These are phyloP conservation scores for Gryllus bimaculatus DNA, from an alignment of 1,140 invertebrate genomes.

Conservation along the genomic window DNA sequence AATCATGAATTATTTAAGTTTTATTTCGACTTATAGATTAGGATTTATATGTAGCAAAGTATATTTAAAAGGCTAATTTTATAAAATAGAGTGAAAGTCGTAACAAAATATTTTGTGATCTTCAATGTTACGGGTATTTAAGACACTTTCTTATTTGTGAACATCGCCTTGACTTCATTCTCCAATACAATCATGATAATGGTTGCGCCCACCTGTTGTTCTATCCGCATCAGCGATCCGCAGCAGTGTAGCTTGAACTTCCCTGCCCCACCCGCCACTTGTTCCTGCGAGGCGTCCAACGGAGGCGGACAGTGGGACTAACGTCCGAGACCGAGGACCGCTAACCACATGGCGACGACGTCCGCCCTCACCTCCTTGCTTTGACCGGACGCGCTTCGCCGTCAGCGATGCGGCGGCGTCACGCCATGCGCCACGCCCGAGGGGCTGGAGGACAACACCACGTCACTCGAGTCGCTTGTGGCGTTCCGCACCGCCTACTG, in stretches of 20 bases:
- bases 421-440: too few species aligned
- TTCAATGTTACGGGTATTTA: neutral
- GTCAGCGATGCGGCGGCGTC: too few species aligned
- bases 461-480: neutral
- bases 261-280: too few species aligned
- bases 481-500: neutral
- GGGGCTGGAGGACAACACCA: neutral
- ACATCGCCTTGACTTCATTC: too few species aligned
- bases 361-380: neutral
- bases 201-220: neutral
- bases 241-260: neutral
- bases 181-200: neutral
- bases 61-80: too few species aligned
- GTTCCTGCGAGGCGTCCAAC: too few species aligned
- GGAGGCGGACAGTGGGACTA: too few species aligned
- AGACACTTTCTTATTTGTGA: neutral
- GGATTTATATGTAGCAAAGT: too few species aligned
- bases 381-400: neutral
- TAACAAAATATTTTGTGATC: too few species aligned
- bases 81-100: too few species aligned
- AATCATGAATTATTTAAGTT: too few species aligned
- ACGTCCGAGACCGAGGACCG: neutral
- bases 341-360: neutral
- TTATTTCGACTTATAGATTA: too few species aligned
- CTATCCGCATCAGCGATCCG: neutral